Percentiles rank a stretch among this genome's conserved stretches.
These are phyloP conservation scores for Helarctos malayanus DNA, from an alignment of 2,797 vertebrate species.

Conservation along the genomic window DNA sequence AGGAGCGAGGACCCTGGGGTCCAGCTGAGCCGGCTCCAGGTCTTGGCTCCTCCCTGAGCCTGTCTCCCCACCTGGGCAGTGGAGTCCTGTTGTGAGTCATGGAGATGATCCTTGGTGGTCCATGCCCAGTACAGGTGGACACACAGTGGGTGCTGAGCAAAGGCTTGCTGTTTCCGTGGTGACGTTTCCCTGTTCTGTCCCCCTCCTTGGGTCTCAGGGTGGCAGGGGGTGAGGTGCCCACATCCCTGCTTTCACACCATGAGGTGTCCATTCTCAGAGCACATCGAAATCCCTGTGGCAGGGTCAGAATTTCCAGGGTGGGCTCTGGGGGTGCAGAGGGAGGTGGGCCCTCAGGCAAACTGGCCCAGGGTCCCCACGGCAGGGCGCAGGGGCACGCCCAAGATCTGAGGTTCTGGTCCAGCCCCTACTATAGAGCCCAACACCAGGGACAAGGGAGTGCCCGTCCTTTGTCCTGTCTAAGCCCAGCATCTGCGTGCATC, in stretches of 20 bases:
- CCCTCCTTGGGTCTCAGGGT: not conserved
- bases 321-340: no score
- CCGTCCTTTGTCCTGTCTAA: not conserved
- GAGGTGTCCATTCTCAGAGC: accelerated
- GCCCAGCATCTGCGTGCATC: not conserved
- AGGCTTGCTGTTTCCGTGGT: not conserved
- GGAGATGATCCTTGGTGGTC: accelerated
- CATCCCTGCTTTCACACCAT: not conserved
- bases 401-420: not conserved
- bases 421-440: not conserved
- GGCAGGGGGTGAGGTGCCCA: not conserved
- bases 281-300: not conserved
- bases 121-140: not conserved
- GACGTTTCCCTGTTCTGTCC: not conserved
- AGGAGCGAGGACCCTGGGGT: not conserved
- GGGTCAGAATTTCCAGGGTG: no score
- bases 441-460: not conserved
- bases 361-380: not conserved
- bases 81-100: not conserved
- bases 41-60: not conserved
- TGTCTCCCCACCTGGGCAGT: not conserved
- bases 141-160: accelerated
- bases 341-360: not conserved
- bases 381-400: accelerated
- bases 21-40: not conserved